Evolutionary conservation across 2,113 vertebrate species (phyloP), one percentile per base, ranked within the genome.

Genomic region (Clarias macrocephalus): DNA sequence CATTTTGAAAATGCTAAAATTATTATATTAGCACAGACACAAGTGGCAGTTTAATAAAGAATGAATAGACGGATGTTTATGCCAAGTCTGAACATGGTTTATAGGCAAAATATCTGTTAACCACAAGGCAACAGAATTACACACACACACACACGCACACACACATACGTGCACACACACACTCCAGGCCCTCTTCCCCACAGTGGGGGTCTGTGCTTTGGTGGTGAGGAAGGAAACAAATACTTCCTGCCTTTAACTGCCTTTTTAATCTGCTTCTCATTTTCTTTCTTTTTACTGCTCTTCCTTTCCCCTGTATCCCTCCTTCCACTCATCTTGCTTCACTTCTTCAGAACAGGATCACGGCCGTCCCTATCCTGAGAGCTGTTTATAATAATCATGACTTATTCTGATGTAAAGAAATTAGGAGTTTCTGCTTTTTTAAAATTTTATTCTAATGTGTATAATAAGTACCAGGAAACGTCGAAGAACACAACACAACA

Each of bases 191-290:
- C 86, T 89, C 81, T 87, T 88, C 86, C 68, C 88, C 88, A 84
- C 87, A 52, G 75, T 87, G 83, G 90, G 89, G 81, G 86, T 85
- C 79, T 65, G 57, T 42, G 60, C 82, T 65, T 57, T 42, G 60
- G 77, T 90, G 52, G 18, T 37, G 76, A n/a, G 85, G n/a, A 42
- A 85, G 48, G 89, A 84, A 84, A 77, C 87, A 68, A 88, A 88
- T 37, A 48, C 86, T 92, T 90, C 88, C 90, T 89, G 86, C 82
- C 62, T 88, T 85, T 92, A 90, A 91, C 88, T 84, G 83, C 84
- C 82, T 86, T 80, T 81, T 80, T 81, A 82, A 85, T 88, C 87
- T 90, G 86, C 85, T 89, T 91, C 88, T 90, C 84, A 89, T 90
- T 91, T 91, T 84, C 80, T 72, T 68, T 84, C 37, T n/a, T 89